A percentile compares a stretch with the other conserved stretches of the same genome.
Conservation (phyloP, 2,888 invertebrate genomes). For the Therioaphis trifolii region DNA sequence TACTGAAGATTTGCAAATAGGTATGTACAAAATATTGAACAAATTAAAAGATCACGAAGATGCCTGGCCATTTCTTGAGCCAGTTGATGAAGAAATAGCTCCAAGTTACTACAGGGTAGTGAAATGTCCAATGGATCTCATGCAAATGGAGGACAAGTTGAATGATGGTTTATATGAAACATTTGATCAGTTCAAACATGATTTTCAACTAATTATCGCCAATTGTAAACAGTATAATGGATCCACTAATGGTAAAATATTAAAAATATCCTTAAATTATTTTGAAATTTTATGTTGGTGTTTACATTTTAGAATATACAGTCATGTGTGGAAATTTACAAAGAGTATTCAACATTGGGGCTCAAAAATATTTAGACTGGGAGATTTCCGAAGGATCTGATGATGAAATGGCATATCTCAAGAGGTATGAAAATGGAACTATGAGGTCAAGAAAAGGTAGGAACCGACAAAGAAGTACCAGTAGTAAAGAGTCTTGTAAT, state of each 20-base stretch:
- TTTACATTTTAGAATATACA: slow-evolving; percentile 77
- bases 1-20: slow-evolving; percentile 86
- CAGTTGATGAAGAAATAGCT: slow-evolving; percentile 83
- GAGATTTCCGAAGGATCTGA: slow-evolving; percentile 78
- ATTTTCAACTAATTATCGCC: slow-evolving; percentile 91
- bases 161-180: slow-evolving; percentile 84
- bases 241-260: slow-evolving; percentile 83
- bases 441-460: slow-evolving; percentile 57
- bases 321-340: slow-evolving; percentile 88
- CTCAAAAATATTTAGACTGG: slow-evolving; percentile 84
- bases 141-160: slow-evolving; percentile 87
- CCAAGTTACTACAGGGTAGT: slow-evolving; percentile 74
- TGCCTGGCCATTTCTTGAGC: slow-evolving; percentile 94
- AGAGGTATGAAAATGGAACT: slow-evolving; percentile 60
- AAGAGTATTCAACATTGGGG: slow-evolving; percentile 83
- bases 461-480: slow-evolving; percentile 48
- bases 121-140: slow-evolving; percentile 85
- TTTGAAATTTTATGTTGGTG: slow-evolving; percentile 60
- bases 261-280: not conserved
- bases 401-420: slow-evolving; percentile 61
- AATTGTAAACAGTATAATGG: slow-evolving; percentile 94
- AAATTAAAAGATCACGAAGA: slow-evolving; percentile 88
- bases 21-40: slow-evolving; percentile 92
- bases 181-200: slow-evolving; percentile 84
- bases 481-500: slow-evolving; percentile 59